Percentiles rank a stretch among this genome's conserved stretches.
These are phyloP conservation scores for Notechis scutatus DNA, from an alignment of 2,113 vertebrate species.

Conservation along the genomic window DNA sequence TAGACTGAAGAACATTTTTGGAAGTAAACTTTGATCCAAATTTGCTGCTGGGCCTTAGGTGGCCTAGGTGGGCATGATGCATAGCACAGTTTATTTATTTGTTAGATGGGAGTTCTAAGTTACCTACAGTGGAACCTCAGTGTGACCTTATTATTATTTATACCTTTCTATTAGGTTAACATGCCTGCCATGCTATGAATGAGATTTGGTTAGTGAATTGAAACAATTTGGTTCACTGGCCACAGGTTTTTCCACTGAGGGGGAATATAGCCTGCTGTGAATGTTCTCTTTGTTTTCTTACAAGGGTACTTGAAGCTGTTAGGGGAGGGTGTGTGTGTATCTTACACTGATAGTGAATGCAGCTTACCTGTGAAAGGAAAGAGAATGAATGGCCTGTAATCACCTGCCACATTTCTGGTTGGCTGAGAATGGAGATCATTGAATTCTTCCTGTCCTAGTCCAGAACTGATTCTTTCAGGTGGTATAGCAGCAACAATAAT, in stretches of 20 bases:
- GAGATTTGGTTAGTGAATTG: not conserved
- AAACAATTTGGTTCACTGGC: not conserved
- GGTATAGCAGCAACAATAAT: not conserved
- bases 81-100: not conserved
- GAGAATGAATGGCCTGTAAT: not conserved
- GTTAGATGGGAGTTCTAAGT: not conserved
- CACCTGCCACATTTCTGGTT: not conserved
- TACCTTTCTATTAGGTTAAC: not conserved
- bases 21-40: not conserved
- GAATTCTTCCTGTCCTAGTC: not conserved
- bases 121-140: not conserved
- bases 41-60: not conserved
- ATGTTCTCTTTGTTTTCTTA: not conserved
- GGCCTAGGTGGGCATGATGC: not conserved
- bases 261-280: not conserved
- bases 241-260: not conserved
- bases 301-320: not conserved
- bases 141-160: not conserved
- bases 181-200: not conserved
- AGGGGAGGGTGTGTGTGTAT: not conserved
- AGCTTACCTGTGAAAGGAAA: not conserved
- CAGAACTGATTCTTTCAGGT: not conserved
- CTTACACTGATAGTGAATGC: not conserved
- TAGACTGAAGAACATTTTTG: not conserved
- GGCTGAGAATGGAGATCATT: not conserved